Conservation (phyloP, 2,113 vertebrate species). For the Paracanthobrama guichenoti region DNA sequence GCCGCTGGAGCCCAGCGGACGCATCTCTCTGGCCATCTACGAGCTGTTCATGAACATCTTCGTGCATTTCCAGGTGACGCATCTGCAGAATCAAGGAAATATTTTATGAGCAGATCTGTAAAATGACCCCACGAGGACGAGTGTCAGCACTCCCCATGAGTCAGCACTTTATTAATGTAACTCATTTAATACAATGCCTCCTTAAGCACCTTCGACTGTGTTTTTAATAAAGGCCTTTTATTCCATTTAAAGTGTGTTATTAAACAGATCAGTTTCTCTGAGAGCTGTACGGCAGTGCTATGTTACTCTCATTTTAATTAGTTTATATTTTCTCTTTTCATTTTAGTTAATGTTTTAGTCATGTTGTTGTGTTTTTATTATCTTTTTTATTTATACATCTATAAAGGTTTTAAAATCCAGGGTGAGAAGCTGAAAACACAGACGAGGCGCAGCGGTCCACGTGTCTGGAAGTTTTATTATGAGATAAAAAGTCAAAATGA, state of each 20-base stretch:
- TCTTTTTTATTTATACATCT: no score
- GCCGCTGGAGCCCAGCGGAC: slow-evolving; percentile 65
- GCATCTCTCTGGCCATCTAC: slow-evolving; percentile 60
- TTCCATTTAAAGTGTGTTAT: background rate
- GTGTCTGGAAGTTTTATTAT: no score
- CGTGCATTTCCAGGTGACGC: slow-evolving; percentile 73
- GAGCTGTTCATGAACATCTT: slow-evolving; percentile 71
- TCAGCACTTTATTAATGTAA: background rate
- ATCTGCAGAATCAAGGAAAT: background rate
- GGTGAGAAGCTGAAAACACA: no score
- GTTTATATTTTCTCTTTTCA: no score
- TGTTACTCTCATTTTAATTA: no score
- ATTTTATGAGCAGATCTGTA: background rate
- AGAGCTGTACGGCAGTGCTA: background rate
- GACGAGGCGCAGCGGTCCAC: no score
- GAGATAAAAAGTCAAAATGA: no score
- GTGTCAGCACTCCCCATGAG: no score
- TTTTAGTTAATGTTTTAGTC: no score
- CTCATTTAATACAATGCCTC: background rate
- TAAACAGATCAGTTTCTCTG: background rate
- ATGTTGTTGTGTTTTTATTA: no score
- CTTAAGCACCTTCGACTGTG: background rate
- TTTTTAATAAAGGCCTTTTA: background rate
- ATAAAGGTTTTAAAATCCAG: no score
- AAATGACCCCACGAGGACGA: background rate